Base-by-base conservation (phyloP, 1,140 invertebrate species). In the Scaptomyza hsui region DNA sequence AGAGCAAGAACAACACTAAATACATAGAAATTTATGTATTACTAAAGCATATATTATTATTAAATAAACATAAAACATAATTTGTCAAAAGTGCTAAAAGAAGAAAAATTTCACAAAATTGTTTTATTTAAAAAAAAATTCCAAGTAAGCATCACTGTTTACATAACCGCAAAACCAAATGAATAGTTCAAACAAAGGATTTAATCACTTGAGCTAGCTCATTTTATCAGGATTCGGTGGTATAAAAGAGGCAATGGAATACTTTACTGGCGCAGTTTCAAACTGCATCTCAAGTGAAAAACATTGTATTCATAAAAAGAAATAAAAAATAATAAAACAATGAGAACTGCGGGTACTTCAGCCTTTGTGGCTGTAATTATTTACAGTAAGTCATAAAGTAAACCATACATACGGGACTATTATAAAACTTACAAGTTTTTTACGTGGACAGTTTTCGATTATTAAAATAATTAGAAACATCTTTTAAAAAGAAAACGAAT, bases 51-150 rank as follows among this genome's bases (percentile, higher is more conserved):
- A 70, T 80, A 71, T 69, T 69, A 69, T 47, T 53, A 52, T 53
- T 53, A 37, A 69, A 78, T 56, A 42, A 59, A 73, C 55, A 29
- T 60, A 44, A 71, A 78, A 69, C 59, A 53, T 59, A 78, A 78
- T 67, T 79, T 80, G 76, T 79, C 77, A 75, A 80, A 79, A 80
- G 77, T 79, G 77, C 77, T 80, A 79, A 79, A 79, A 71, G 53
- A 79, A 74, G 60, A 79, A 75, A 29, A 29, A 7, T 29, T 9
- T 64, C 18, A 63, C 39, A 49, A 73, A 59, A 62, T 69, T 49
- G 67, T 59, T 78, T 79, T 41, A 47, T 29, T 57, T 32, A 1
- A 35, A 12, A 2, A n/a, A 35, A n/a, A 3, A 35, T n/a, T n/a
- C n/a, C 12, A 35, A 32, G 4, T 24, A 7, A 29, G 7, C 26